These are phyloP conservation scores for Alethe castanea DNA, from an alignment of 2,113 vertebrate genomes.

Conservation along the genomic window DNA sequence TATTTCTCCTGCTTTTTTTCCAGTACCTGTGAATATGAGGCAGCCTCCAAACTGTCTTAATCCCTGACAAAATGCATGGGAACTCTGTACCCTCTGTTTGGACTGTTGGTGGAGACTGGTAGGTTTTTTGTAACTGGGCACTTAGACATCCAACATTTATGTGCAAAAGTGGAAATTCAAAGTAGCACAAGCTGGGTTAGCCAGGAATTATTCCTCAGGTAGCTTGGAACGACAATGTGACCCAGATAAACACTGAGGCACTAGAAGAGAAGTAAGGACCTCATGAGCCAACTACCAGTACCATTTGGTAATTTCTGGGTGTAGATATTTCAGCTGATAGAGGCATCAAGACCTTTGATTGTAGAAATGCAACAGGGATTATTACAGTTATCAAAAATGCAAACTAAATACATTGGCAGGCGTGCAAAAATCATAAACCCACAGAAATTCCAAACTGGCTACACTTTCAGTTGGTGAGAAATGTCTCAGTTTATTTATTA, in stretches of 20 bases:
- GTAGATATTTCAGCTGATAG: neutral
- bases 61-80: neutral
- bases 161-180: neutral
- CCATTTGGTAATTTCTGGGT: neutral
- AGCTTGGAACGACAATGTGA: neutral
- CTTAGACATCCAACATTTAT: neutral
- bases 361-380: neutral
- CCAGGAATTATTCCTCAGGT: neutral
- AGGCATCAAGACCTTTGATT: neutral
- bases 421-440: neutral
- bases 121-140: neutral
- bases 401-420: neutral
- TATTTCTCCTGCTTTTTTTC: neutral
- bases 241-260: neutral
- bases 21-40: neutral
- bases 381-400: neutral
- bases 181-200: neutral
- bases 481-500: neutral
- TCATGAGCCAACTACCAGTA: neutral
- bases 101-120: neutral
- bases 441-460: neutral
- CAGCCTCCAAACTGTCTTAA: neutral
- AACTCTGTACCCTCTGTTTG: neutral
- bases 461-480: neutral
- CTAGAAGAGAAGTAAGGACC: neutral